phyloP scores from a whole-genome alignment of 2,113 vertebrate genomes.

The Ancistrus triradiatus region DNA sequence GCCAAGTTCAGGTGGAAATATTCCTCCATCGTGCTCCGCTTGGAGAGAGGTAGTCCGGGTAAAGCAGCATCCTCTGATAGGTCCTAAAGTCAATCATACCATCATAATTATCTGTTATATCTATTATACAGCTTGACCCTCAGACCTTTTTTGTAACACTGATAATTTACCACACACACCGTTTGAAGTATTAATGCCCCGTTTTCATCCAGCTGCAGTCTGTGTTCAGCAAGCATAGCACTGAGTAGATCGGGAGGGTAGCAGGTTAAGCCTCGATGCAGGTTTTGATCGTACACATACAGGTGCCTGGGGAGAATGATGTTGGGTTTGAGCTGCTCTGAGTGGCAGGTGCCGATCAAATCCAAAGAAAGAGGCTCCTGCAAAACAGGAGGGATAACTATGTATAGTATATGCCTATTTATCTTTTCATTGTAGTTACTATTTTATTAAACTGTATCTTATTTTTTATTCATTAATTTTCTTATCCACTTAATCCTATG shows the following conservation, averaged over 20 bases:
- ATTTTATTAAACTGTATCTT: no score
- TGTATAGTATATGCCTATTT: background rate
- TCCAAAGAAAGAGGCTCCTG: conserved; percentile 85
- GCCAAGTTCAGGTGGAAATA: conserved; percentile 57
- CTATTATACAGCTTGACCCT: no score
- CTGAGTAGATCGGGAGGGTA: conserved; percentile 71
- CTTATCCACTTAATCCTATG: no score
- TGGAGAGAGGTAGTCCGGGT: conserved; percentile 11
- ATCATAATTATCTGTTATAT: no score
- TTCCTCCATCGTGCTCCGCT: conserved; percentile 62
- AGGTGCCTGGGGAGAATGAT: conserved; percentile 77
- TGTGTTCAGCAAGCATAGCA: conserved; percentile 64
- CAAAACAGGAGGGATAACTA: background rate
- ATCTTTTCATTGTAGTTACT: no score
- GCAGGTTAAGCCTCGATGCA: conserved; percentile 65
- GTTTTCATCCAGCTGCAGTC: conserved; percentile 58
- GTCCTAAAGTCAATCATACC: conserved; percentile 25
- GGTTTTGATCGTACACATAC: conserved; percentile 63
- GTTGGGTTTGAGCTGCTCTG: conserved; percentile 70
- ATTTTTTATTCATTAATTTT: no score
- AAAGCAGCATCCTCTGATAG: background rate
- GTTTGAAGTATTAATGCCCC: conserved; percentile 58
- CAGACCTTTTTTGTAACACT: no score
- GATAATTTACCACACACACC: conserved; percentile 3
- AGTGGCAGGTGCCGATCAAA: conserved; percentile 87